Base-by-base conservation (phyloP, 2,113 vertebrate species). In the Aix galericulata region DNA sequence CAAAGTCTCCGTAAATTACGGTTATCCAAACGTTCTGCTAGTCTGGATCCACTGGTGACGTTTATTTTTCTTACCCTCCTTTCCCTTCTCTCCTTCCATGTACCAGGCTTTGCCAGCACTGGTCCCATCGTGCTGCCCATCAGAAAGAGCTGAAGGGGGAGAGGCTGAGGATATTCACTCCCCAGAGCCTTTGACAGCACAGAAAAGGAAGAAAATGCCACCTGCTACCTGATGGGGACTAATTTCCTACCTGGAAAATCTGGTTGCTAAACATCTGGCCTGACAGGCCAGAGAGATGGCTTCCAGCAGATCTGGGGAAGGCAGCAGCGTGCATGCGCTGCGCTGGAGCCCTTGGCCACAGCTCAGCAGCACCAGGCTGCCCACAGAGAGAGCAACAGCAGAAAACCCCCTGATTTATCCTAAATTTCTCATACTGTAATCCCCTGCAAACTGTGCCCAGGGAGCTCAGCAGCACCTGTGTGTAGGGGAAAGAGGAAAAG, bases 221-320 rank as follows among this genome's bases (percentile, higher is more conserved):
- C 90, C 93, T 94, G 90, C 86, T 79, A 95, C 83, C 86, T 93
- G 86, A 87, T 59, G 58, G 58, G 66, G 31, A 93, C 74, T 91
- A 40, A 96, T 95, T 96, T 93, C 80, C 82, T 79, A 40, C 77
- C 17, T 95, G 69, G 58, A 90, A 93, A 95, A 93, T 78, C 46
- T 86, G 66, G 62, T 87, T 92, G 86, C 82, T 95, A 75, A 96
- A 96, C 95, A 94, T 94, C 94, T 96, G 94, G 88, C 73, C 86
- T 72, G 69, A 78, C 83, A 92, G 84, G 18, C 59, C 62, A 86
- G 72, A 0, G 3, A 91, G 92, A 75, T 82, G 86, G 18, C 63
- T 91, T 93, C 92, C 93, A 95, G 66, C 93, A 89, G 93, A 91
- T 81, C 56, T 87, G 62, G 42, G 79, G 67, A 81, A 96, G 67